These are phyloP conservation scores for Synaphobranchus kaupii DNA, from an alignment of 2,797 vertebrate species.

Conservation along the genomic window DNA sequence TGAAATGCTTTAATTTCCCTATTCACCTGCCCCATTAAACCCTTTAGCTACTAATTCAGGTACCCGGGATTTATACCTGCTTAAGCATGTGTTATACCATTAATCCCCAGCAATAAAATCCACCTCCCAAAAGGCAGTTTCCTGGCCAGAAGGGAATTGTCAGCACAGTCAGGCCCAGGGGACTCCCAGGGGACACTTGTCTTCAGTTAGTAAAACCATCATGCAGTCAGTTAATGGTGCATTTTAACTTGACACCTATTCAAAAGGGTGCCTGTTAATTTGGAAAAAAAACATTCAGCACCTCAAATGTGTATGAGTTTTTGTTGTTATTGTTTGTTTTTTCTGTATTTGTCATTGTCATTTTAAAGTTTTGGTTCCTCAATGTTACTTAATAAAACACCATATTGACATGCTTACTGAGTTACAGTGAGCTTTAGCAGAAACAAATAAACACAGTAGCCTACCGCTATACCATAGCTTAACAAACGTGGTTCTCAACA, in stretches of 20 bases:
- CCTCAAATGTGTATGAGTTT: not conserved
- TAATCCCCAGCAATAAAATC: slow-evolving; percentile 38
- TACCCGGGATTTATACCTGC: slow-evolving; percentile 31
- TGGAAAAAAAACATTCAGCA: no score
- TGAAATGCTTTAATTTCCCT: slow-evolving; percentile 42
- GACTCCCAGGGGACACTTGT: not conserved
- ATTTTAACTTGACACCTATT: not conserved
- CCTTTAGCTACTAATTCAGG: not conserved
- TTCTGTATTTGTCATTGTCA: not conserved
- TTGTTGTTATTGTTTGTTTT: no score
- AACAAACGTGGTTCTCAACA: not conserved
- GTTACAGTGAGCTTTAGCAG: not conserved
- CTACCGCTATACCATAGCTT: not conserved
- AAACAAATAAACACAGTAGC: not conserved
- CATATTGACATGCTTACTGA: not conserved
- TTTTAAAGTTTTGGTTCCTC: no score
- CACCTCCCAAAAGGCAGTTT: not conserved
- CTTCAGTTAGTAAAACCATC: no score
- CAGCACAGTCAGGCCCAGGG: not conserved
- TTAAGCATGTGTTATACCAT: slow-evolving; percentile 44
- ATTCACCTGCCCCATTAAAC: slow-evolving; percentile 32
- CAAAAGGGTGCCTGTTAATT: no score
- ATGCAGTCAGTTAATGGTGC: not conserved
- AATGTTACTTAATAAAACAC: not conserved
- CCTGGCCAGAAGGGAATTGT: not conserved